These are phyloP conservation scores for Andricus grossulariae DNA, from an alignment of 1,140 invertebrate genomes.

Conservation along the genomic window DNA sequence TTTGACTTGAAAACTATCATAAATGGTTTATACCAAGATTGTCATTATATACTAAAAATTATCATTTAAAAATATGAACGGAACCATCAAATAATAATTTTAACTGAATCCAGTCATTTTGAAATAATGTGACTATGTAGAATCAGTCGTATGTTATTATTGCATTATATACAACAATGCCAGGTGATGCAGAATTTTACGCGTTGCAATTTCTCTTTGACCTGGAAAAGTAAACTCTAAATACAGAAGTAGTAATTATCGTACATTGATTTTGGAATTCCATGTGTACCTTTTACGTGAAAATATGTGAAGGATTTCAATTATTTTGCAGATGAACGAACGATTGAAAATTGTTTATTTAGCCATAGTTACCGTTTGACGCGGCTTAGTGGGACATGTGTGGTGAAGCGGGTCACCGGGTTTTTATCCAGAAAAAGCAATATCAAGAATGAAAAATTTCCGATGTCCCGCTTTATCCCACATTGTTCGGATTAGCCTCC, in stretches of 20 bases:
- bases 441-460: too few species aligned
- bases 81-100: neutral
- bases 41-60: too few species aligned
- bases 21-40: too few species aligned
- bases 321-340: neutral
- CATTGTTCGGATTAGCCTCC: too few species aligned
- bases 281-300: neutral
- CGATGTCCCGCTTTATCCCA: too few species aligned
- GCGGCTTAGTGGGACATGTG: too few species aligned
- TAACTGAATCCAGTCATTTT: neutral
- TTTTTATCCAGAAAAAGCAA: too few species aligned
- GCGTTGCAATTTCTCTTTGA: conserved; percentile 21
- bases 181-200: conserved; percentile 20
- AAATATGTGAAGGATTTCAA: neutral
- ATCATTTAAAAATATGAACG: too few species aligned
- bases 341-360: too few species aligned
- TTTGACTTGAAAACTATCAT: too few species aligned
- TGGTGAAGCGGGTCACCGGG: too few species aligned
- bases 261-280: neutral
- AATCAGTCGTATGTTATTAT: conserved; percentile 19
- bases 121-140: neutral
- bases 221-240: conserved; percentile 16
- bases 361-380: too few species aligned
- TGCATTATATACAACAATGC: conserved; percentile 2
- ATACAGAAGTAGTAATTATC: conserved; percentile 30